These are phyloP conservation scores for Grammomys surdaster DNA, from an alignment of 2,113 vertebrate species.

Conservation along the genomic window DNA sequence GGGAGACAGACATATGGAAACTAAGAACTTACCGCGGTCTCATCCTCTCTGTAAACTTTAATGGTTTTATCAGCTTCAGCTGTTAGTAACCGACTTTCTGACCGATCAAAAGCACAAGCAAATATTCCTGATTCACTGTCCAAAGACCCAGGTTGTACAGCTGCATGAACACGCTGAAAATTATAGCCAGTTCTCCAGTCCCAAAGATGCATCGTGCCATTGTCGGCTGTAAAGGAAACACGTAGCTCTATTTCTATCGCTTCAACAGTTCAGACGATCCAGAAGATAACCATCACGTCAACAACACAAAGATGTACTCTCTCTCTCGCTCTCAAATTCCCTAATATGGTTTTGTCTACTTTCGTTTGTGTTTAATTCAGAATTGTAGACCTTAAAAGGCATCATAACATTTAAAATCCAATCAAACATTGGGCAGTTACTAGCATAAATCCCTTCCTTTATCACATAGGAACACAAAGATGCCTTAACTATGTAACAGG, in stretches of 20 bases:
- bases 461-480: background rate
- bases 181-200: constrained; percentile 99
- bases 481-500: background rate
- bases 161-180: constrained; percentile 98
- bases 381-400: constrained; percentile 38
- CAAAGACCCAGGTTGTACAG: constrained; percentile 97
- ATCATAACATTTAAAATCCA: constrained; percentile 5
- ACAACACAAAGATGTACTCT: background rate
- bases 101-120: constrained; percentile 96
- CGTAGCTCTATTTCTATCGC: background rate
- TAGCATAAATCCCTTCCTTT: background rate
- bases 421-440: background rate
- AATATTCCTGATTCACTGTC: constrained; percentile 99
- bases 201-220: constrained; percentile 99
- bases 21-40: constrained; percentile 90
- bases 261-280: background rate
- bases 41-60: constrained; percentile 98
- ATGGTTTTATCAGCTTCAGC: constrained; percentile 99
- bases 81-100: constrained; percentile 95
- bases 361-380: constrained; percentile 24
- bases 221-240: constrained; percentile 91
- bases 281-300: background rate
- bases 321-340: background rate
- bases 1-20: background rate
- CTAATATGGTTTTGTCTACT: background rate